These are phyloP conservation scores for Phengaris alcon DNA, from an alignment of 2,888 invertebrate species.

Conservation along the genomic window DNA sequence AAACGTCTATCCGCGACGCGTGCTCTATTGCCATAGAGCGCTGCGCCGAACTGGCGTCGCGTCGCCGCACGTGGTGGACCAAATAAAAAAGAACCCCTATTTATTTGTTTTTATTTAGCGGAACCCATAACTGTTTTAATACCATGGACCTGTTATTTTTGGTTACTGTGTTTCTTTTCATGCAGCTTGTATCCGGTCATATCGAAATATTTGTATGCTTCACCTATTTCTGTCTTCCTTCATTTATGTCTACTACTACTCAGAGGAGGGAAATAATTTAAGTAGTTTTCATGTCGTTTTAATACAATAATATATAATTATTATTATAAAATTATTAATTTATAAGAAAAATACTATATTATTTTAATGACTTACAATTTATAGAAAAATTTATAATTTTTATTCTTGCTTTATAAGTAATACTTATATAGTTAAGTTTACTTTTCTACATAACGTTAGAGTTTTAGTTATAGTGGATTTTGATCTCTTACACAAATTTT, in stretches of 20 bases:
- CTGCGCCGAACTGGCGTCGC: slow-evolving; percentile 6
- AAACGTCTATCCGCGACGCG: slow-evolving; percentile 57
- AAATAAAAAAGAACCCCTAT: slow-evolving; percentile 26
- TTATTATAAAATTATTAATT: background rate
- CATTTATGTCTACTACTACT: background rate
- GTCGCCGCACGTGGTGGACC: slow-evolving; percentile 1
- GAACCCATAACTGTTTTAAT: slow-evolving; percentile 11
- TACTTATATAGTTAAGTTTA: too few relatives aligned
- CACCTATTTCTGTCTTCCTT: background rate
- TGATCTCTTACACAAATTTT: slow-evolving; percentile 45
- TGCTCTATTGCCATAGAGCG: slow-evolving; percentile 32
- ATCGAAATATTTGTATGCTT: background rate
- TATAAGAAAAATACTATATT: background rate
- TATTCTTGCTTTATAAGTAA: too few relatives aligned
- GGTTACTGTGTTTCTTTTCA: slow-evolving; percentile 21
- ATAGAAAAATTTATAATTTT: too few relatives aligned
- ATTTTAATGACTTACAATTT: too few relatives aligned
- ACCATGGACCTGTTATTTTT: background rate
- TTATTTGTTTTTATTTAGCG: slow-evolving; percentile 22
- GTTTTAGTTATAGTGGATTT: slow-evolving; percentile 45
- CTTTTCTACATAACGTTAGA: too few relatives aligned
- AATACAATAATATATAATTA: background rate
- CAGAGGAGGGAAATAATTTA: background rate
- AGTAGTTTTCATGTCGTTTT: background rate
- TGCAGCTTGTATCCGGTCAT: background rate